Conservation (phyloP, 2,797 vertebrate genomes). For the Mico argentatus region DNA sequence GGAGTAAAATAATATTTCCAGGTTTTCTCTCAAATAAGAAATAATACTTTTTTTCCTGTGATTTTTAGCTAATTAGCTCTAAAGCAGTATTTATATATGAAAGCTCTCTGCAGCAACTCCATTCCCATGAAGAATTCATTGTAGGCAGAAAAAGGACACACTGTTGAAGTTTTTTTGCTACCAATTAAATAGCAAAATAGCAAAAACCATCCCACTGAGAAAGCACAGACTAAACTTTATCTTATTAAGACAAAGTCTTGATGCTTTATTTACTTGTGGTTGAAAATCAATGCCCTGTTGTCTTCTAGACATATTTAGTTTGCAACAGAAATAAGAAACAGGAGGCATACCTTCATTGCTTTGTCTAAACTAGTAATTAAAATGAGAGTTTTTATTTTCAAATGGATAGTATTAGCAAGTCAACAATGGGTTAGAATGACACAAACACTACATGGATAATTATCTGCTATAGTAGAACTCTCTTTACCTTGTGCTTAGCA, state of each 20-base stretch:
- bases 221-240: conserved; percentile 79
- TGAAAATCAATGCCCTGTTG: conserved; percentile 73
- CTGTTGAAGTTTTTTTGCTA: conserved; percentile 74
- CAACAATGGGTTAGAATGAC: neutral
- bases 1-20: conserved; percentile 43
- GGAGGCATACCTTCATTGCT: conserved; percentile 47
- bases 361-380: conserved; percentile 68
- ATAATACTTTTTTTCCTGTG: neutral
- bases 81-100: conserved; percentile 70
- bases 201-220: conserved; percentile 75
- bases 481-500: neutral
- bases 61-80: conserved; percentile 79
- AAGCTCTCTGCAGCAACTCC: conserved; percentile 67
- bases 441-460: neutral
- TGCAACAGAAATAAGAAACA: conserved; percentile 67
- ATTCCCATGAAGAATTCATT: conserved; percentile 66
- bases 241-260: conserved; percentile 81
- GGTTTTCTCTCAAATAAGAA: conserved; percentile 58
- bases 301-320: conserved; percentile 63
- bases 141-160: conserved; percentile 75
- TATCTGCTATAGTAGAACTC: neutral
- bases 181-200: conserved; percentile 75
- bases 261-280: conserved; percentile 75
- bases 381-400: conserved; percentile 30
- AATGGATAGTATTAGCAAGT: conserved; percentile 41